Percentiles rank a stretch among this genome's conserved stretches.
Evolutionary conservation across 2,113 vertebrate genomes (phyloP).

Genomic region (Probosciger aterrimus): DNA sequence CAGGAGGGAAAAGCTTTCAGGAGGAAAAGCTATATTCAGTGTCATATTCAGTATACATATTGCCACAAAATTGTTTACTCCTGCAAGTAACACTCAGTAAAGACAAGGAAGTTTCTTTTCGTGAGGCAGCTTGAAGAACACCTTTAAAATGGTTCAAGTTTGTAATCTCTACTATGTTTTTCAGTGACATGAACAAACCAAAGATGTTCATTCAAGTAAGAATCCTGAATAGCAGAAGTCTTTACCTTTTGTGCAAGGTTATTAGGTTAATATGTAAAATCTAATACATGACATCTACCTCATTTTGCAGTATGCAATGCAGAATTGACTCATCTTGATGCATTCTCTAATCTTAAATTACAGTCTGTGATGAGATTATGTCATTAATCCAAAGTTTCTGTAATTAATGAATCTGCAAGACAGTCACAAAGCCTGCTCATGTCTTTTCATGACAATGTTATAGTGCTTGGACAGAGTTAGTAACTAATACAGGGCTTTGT

Average conservation of each 20-base stretch:
- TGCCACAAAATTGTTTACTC: not conserved
- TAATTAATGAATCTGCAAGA: not conserved
- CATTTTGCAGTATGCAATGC: not conserved
- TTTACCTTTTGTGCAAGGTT: not conserved
- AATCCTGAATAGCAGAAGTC: not conserved
- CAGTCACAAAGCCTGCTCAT: not conserved
- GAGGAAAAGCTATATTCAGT: not conserved
- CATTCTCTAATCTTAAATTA: not conserved
- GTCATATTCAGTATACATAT: not conserved
- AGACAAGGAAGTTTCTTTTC: not conserved
- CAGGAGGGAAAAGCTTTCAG: not conserved
- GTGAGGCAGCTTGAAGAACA: not conserved
- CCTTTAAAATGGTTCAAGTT: not conserved
- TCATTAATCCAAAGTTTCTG: not conserved
- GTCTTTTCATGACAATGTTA: not conserved
- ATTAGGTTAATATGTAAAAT: not conserved
- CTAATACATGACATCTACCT: not conserved
- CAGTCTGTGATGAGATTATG: not conserved
- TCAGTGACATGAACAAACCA: not conserved
- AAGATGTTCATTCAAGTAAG: not conserved
- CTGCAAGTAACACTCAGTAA: not conserved
- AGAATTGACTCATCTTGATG: not conserved
- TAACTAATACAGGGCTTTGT: not conserved
- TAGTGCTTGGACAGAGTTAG: not conserved
- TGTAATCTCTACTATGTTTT: not conserved